A percentile compares a stretch with the other conserved stretches of the same genome.
These are phyloP conservation scores for Wasmannia auropunctata DNA, from an alignment of 1,140 invertebrate genomes.

Conservation along the genomic window DNA sequence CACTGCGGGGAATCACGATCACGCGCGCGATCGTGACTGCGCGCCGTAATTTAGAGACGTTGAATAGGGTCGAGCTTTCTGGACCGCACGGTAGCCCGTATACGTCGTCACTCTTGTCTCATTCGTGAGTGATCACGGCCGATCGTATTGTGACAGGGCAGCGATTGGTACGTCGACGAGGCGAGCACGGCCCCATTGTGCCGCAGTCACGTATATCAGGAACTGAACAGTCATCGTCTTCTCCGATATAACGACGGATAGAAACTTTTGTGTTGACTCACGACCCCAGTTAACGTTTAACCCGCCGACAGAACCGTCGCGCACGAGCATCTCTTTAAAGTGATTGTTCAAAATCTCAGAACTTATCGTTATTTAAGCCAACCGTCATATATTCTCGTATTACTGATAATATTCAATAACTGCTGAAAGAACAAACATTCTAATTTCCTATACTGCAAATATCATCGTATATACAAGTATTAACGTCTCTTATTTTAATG, in stretches of 20 bases:
- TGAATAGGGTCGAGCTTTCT: constrained; percentile 68
- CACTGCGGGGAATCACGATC: constrained; percentile 69
- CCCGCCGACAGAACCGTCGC: constrained; percentile 42
- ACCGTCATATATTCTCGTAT: not conserved
- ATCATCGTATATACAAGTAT: not conserved
- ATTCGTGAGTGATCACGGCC: constrained; percentile 73
- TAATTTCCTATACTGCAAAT: not conserved
- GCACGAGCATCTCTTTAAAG: constrained; percentile 43
- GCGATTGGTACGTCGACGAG: constrained; percentile 74
- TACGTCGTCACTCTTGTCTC: constrained; percentile 69
- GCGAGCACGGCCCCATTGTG: constrained; percentile 71
- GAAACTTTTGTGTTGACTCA: constrained; percentile 74
- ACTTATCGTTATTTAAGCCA: constrained; percentile 23
- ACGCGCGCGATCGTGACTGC: constrained; percentile 71
- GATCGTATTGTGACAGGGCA: constrained; percentile 75
- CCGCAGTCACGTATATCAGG: constrained; percentile 73
- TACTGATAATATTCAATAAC: not conserved
- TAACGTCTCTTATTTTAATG: not conserved
- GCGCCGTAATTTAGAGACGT: constrained; percentile 57
- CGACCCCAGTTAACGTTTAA: constrained; percentile 60
- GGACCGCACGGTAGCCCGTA: constrained; percentile 66
- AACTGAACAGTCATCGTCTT: constrained; percentile 73
- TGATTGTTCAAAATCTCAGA: constrained; percentile 51
- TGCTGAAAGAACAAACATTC: not conserved
- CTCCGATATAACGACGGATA: constrained; percentile 63